Base-by-base conservation (phyloP, 2,888 invertebrate genomes). In the Anthrax anthrax region DNA sequence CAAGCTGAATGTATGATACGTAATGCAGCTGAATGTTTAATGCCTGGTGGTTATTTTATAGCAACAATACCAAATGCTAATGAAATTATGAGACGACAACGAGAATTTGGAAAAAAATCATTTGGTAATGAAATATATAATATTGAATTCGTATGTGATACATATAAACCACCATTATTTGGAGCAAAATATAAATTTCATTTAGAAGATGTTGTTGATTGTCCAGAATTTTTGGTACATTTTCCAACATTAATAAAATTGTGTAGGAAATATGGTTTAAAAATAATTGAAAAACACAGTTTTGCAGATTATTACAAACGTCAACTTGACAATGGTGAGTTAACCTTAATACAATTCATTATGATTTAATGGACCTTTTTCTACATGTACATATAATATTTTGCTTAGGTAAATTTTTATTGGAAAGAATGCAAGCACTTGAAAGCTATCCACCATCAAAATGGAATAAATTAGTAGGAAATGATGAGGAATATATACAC, bases 221-320 rank as follows among this genome's bases (percentile, higher is more conserved):
- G 98, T 65, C 98, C 98, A 2, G 98, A 98, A 66, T 99, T 96
- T 72, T 73, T 99, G 48, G 94, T 97, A 16, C 83, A 97, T 69
- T 90, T 96, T 67, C 88, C 92, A 17, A 74, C 84, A 5, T 72
- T 97, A 46, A 74, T 77, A 38, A 85, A 81, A 59, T 64, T 86
- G 45, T 84, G 82, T 13, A 71, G 73, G 37, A 81, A 81, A 58
- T 82, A 74, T 70, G 84, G 82, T 1, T 66, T 86, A 37, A 77
- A 84, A 58, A 67, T 85, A 52, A 72, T 80, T 1, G 72, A 72
- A 43, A 80, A 78, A 56, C 80, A 78, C 54, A 74, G 77, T 47
- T 95, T 96, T 71, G 77, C 78, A 27, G 82, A 88, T 41, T 92
- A 81, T 64, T 94, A 78, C 63, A 57, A 58, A 16, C 60, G 64